Conservation (phyloP, 2,113 vertebrate species). For the Silurus glanis region DNA sequence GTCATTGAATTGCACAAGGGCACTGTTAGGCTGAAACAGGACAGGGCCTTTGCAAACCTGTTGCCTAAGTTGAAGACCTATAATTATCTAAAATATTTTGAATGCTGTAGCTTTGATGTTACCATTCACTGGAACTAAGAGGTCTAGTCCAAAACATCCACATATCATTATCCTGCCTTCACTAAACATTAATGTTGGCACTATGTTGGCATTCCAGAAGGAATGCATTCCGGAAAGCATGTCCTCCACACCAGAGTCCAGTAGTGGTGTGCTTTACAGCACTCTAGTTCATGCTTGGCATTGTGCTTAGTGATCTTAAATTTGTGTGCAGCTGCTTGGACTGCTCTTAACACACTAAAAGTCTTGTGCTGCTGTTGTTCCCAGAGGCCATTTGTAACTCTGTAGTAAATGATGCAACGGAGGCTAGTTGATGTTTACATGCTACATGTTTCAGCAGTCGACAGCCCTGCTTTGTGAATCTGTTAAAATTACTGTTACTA, state of each 20-base stretch:
- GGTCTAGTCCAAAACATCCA: not conserved
- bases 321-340: not conserved
- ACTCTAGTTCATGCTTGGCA: not conserved
- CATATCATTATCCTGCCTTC: not conserved
- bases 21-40: not conserved
- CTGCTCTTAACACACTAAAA: not conserved
- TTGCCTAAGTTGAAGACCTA: not conserved
- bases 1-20: too few relatives aligned
- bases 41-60: not conserved
- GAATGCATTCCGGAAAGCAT: not conserved
- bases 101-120: not conserved
- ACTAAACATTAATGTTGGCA: not conserved
- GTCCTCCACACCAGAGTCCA: not conserved
- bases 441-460: not conserved
- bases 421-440: not conserved
- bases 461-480: not conserved
- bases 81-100: not conserved
- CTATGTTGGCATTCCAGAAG: not conserved
- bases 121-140: not conserved
- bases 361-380: not conserved
- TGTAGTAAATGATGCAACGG: not conserved
- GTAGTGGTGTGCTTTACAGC: not conserved
- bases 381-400: not conserved
- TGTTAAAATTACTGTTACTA: too few relatives aligned
- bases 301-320: not conserved